Evolutionary conservation across 2,888 invertebrate genomes (phyloP), one percentile per base, ranked within the genome.

Genomic region (Eilema depressum): DNA sequence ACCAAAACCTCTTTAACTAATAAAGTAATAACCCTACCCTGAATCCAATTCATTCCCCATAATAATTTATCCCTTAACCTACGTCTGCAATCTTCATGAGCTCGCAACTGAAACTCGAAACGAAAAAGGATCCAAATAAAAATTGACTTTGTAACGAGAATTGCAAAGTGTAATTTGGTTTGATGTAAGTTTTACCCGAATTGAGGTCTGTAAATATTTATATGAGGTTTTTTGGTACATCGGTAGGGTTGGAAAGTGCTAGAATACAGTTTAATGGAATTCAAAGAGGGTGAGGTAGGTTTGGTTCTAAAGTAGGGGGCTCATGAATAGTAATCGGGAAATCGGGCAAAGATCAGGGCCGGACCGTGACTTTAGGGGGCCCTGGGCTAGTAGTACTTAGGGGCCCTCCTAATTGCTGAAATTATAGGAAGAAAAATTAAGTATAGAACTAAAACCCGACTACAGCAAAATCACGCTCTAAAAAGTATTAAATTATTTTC

Each of bases 191-290:
- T 83, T 74, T 63, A 71, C 69, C 73, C 71, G 76, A 80, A 84
- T 85, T 84, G 79, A 64, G 73, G 67, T 65, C 77, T 80, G 85
- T 90, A 88, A 90, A 90, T 90, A 91, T 90, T 89, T 89, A 89
- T 89, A 83, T 78, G 86, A 85, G 83, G 83, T 83, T 83, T 86
- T 86, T 83, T 84, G 79, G 81, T 78, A 78, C 75, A 78, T 81
- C 81, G 82, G 81, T 84, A 84, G 86, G 88, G 86, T 86, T 88
- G 83, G 84, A 64, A n/a, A 62, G 85, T 88, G 86, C 86, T 88
- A 83, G 84, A 68, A 65, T 86, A 83, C 85, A 84, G 80, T 85
- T 86, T 90, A 90, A 92, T 91, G 89, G 90, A 87, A 87, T 86
- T 87, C 81, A 76, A 81, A 85, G 87, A 84, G 86, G 83, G 80